Evolutionary conservation across 2,113 vertebrate species (phyloP).

Genomic region (Anarhynchus alexandrinus): DNA sequence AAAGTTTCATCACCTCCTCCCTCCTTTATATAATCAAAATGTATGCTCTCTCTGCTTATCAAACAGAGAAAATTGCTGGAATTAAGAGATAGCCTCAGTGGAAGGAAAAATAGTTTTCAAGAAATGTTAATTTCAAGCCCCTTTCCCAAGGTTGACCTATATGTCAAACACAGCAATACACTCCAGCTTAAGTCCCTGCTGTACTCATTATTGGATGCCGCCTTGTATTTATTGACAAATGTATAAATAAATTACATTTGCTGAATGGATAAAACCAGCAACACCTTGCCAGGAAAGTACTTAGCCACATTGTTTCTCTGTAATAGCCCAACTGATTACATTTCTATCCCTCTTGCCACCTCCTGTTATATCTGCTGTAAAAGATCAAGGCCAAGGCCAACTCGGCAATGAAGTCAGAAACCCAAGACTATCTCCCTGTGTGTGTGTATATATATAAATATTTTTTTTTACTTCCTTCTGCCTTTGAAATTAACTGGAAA

Average conservation of each 20-base stretch:
- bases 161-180: constrained; percentile 50
- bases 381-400: constrained; percentile 8
- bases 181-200: constrained; percentile 45
- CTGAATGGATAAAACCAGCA: constrained; percentile 50
- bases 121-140: constrained; percentile 66
- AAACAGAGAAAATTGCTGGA: constrained; percentile 69
- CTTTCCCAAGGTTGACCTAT: constrained; percentile 52
- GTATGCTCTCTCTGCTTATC: constrained; percentile 58
- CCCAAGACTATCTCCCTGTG: not conserved
- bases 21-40: constrained; percentile 54
- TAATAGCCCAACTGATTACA: constrained; percentile 51
- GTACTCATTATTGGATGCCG: constrained; percentile 47
- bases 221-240: constrained; percentile 64
- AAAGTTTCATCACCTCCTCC: constrained; percentile 52
- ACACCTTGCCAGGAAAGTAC: constrained; percentile 42
- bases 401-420: not conserved
- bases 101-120: constrained; percentile 54
- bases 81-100: constrained; percentile 67
- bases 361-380: constrained; percentile 42
- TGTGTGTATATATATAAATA: not conserved
- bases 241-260: constrained; percentile 67
- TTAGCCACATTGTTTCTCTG: constrained; percentile 45
- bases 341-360: constrained; percentile 44
- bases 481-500: not conserved
- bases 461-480: not conserved